These are phyloP conservation scores for Chrysemys picta DNA, from an alignment of 2,113 vertebrate species.

Conservation along the genomic window DNA sequence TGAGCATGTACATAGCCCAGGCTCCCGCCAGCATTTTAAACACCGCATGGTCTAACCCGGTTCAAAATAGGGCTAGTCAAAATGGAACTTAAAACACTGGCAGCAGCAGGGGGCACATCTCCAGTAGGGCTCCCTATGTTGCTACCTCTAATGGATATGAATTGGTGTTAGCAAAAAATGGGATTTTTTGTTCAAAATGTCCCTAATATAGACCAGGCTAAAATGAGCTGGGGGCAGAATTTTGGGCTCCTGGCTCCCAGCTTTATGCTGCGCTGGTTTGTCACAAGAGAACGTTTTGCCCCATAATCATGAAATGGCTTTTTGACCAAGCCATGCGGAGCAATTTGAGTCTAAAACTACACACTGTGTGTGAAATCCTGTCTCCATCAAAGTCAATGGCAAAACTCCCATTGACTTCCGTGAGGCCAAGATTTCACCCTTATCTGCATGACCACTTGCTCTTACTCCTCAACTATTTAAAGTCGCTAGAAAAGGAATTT, in stretches of 20 bases:
- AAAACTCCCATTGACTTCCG: fast-evolving
- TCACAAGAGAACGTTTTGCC: background rate
- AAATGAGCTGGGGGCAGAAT: fast-evolving
- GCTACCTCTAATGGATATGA: fast-evolving
- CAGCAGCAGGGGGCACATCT: fast-evolving
- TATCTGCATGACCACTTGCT: background rate
- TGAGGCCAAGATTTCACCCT: background rate
- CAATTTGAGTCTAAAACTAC: background rate
- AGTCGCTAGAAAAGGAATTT: background rate
- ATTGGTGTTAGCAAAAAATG: background rate
- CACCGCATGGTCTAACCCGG: fast-evolving
- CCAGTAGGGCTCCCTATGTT: background rate
- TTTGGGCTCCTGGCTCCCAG: background rate
- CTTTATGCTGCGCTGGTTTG: fast-evolving
- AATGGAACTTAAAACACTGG: background rate
- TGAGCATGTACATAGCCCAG: background rate
- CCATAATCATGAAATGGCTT: background rate
- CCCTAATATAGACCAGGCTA: background rate
- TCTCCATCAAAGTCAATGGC: constrained; percentile 7
- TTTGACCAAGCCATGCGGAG: background rate
- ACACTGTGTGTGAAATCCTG: background rate
- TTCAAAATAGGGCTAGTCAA: background rate
- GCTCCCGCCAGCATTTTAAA: background rate
- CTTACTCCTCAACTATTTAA: background rate
- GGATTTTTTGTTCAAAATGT: fast-evolving